Base-by-base conservation (phyloP, 2,797 vertebrate genomes). In the Poecile montanus region DNA sequence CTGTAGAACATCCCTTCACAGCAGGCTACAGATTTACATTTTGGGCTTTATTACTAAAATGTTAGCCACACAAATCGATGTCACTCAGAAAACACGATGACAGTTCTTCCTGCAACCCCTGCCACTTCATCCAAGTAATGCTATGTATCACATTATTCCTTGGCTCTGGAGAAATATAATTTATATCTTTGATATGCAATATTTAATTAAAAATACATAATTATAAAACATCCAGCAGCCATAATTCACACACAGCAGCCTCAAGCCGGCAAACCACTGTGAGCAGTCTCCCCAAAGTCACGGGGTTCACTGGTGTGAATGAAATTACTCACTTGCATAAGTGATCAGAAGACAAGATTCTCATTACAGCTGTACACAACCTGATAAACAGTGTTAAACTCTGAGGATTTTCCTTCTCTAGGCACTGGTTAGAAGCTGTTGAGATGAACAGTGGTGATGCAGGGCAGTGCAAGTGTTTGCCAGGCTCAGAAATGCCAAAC, bases 11-110 rank as follows among this genome's bases (percentile, higher is more conserved):
- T 98, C 93, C 93, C 93, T 94, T 97, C 97, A 63, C 97, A 97
- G 97, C 95, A 93, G 89, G 97, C 92, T 97, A 80, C 79, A 92
- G 94, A 97, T 97, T 97, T 98, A 97, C 93, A 97, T 98, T 97
- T 97, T 97, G 88, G 88, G 96, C 94, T 97, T 97, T 97, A 97
- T 96, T 97, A 91, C 95, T 94, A 95, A 97, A 98, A 97, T 94
- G 93, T 97, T 98, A 97, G 95, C 97, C 96, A 96, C 95, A 97
- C 96, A 97, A 98, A 97, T 97, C 11, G 73, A 96, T 95, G 94
- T 93, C 85, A 85, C 94, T 97, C 97, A 95, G 86, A 73, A 97
- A 98, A 98, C 82, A 97, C 17, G 81, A 94, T 96, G 97, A 96
- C 90, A 94, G 77, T 45, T 87, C 88, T 80, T 95, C 77, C 78